phyloP scores from a whole-genome alignment of 2,113 vertebrate species.

The Urocynchramus pylzowi region DNA sequence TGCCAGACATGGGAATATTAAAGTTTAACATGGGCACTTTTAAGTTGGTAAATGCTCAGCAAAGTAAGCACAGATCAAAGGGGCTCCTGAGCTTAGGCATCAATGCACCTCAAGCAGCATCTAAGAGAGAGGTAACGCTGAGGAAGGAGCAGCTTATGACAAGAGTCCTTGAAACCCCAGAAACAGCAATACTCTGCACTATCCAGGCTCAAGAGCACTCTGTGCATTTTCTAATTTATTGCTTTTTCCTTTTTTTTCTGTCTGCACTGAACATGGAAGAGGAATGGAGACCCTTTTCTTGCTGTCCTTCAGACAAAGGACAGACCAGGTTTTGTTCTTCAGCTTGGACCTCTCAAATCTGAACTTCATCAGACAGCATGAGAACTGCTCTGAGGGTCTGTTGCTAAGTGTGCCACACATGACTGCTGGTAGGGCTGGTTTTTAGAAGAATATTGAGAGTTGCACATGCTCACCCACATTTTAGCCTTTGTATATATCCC shows the following conservation, averaged over 20 bases:
- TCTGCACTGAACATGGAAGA: not conserved
- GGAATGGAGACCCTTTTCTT: not conserved
- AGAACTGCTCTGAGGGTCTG: not conserved
- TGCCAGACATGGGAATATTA: slow-evolving; percentile 35
- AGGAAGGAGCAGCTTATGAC: not conserved
- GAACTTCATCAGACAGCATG: not conserved
- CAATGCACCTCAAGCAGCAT: not conserved
- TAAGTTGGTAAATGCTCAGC: slow-evolving; percentile 28
- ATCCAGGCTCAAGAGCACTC: not conserved
- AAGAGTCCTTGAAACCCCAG: not conserved
- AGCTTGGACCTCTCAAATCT: not conserved
- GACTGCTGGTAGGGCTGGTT: not conserved
- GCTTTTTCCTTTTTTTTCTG: not conserved
- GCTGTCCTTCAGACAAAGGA: not conserved
- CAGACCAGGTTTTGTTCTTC: not conserved
- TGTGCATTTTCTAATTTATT: not conserved
- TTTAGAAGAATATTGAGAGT: not conserved
- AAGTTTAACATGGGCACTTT: slow-evolving; percentile 44
- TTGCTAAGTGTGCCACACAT: not conserved
- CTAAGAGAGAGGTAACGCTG: not conserved
- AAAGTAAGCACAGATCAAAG: slow-evolving; percentile 43
- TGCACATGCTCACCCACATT: not conserved
- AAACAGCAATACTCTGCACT: not conserved
- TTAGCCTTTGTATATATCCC: not conserved
- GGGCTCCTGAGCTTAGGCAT: not conserved